Evolutionary conservation across 2,888 invertebrate species (phyloP).

Genomic region (Acronicta psi): DNA sequence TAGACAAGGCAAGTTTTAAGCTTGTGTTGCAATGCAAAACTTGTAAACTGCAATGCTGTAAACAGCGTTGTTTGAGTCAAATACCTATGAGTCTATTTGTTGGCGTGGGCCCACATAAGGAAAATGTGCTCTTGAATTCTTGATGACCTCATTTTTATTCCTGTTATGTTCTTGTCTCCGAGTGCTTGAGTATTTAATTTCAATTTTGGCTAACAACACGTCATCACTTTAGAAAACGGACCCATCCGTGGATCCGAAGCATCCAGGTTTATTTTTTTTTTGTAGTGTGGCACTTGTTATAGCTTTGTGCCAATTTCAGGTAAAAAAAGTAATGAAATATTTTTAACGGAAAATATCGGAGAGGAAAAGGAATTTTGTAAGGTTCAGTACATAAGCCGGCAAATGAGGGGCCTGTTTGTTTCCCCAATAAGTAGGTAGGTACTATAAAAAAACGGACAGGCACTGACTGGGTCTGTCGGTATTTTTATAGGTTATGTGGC

Average conservation of each 20-base stretch:
- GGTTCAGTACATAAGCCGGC: too few relatives aligned
- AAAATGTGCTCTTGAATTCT: constrained; percentile 8
- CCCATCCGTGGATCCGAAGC: background rate
- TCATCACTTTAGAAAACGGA: constrained; percentile 1
- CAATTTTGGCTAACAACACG: constrained; percentile 3
- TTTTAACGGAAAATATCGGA: too few relatives aligned
- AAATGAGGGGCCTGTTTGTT: too few relatives aligned
- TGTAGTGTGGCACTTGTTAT: too few relatives aligned
- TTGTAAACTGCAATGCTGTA: background rate
- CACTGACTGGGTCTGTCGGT: too few relatives aligned
- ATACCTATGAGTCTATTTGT: background rate
- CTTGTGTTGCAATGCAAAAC: constrained; percentile 5
- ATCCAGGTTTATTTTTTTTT: background rate
- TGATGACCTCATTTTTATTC: constrained; percentile 1
- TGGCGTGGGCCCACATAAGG: background rate
- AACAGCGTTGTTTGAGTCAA: background rate
- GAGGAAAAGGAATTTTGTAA: too few relatives aligned
- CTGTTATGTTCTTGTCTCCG: background rate
- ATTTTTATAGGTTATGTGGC: too few relatives aligned
- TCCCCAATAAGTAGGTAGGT: too few relatives aligned
- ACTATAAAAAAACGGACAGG: too few relatives aligned
- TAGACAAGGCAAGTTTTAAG: constrained; percentile 17
- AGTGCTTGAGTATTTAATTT: too few relatives aligned
- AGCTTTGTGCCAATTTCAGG: too few relatives aligned
- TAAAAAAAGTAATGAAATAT: too few relatives aligned